Conservation (phyloP, 2,113 vertebrate genomes). For the Athene noctua region DNA sequence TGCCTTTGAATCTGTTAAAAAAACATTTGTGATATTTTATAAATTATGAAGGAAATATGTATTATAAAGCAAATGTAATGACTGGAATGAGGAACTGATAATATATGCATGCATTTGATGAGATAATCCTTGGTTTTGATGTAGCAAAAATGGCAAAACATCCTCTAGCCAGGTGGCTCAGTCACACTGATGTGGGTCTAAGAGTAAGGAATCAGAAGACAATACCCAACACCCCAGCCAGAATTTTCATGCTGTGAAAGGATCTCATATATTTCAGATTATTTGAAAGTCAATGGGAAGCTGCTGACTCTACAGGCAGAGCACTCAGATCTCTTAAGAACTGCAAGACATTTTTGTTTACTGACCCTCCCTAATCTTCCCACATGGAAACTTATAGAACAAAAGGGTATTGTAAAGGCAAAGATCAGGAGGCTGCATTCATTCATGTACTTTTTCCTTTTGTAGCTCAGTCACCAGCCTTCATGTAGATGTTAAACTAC, state of each 20-base stretch:
- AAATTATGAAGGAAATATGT: not conserved
- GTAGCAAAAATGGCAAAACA: not conserved
- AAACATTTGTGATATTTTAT: not conserved
- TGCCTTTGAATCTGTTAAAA: not conserved
- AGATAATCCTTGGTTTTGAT: not conserved
- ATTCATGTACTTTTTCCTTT: not conserved
- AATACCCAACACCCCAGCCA: not conserved
- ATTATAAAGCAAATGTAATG: not conserved
- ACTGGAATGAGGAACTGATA: not conserved
- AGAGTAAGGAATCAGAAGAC: constrained; percentile 1
- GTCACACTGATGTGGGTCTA: not conserved
- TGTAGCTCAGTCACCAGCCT: not conserved
- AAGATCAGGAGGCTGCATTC: constrained; percentile 38
- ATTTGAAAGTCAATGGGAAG: constrained; percentile 38
- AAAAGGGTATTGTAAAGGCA: constrained; percentile 55
- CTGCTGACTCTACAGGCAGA: constrained; percentile 44
- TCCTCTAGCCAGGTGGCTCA: not conserved
- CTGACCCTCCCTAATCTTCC: constrained; percentile 27
- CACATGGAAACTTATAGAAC: constrained; percentile 49
- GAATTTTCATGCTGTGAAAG: constrained; percentile 22
- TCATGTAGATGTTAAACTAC: not conserved
- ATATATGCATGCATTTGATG: fast-evolving
- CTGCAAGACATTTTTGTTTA: constrained; percentile 47
- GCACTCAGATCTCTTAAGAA: constrained; percentile 29
- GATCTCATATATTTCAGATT: constrained; percentile 35